phyloP scores from a whole-genome alignment of 2,797 vertebrate species.

The Protonibea diacanthus region DNA sequence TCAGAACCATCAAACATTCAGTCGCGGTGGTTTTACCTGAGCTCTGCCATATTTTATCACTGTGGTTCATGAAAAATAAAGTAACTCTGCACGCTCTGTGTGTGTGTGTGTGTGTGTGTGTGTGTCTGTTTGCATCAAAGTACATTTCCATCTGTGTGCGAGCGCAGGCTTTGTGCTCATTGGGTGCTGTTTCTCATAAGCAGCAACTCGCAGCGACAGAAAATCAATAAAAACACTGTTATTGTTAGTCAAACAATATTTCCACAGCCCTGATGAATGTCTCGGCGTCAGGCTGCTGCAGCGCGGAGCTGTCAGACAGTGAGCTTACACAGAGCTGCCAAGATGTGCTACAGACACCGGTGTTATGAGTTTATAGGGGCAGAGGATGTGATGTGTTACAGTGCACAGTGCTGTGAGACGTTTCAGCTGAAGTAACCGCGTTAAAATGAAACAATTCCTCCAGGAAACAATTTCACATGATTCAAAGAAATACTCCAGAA shows the following conservation, averaged over 20 bases:
- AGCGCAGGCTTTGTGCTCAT: conserved; percentile 13
- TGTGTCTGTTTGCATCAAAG: not conserved
- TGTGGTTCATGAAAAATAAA: not conserved
- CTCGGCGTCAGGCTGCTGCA: conserved; percentile 15
- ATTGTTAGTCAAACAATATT: conserved; percentile 68
- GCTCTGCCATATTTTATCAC: conserved; percentile 67
- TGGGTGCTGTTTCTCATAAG: conserved; percentile 58
- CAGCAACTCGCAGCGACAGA: conserved; percentile 54
- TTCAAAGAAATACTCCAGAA: not conserved
- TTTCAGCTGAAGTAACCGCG: not conserved
- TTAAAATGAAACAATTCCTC: conserved; percentile 10
- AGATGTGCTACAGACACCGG: conserved; percentile 17
- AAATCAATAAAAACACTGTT: conserved; percentile 74
- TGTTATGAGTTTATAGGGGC: conserved; percentile 15
- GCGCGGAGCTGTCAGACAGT: conserved; percentile 35
- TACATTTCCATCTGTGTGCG: conserved; percentile 12
- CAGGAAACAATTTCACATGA: not conserved
- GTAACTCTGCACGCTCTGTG: not conserved
- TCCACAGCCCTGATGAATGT: conserved; percentile 43
- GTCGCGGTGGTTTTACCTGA: conserved; percentile 61
- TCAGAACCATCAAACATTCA: conserved; percentile 42
- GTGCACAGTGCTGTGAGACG: not conserved
- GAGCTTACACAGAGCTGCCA: conserved; percentile 33
- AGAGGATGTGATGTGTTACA: conserved; percentile 12
- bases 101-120: conserved; percentile 12